phyloP scores from a whole-genome alignment of 2,797 vertebrate species.

The Rhabdophis nuchalis region DNA sequence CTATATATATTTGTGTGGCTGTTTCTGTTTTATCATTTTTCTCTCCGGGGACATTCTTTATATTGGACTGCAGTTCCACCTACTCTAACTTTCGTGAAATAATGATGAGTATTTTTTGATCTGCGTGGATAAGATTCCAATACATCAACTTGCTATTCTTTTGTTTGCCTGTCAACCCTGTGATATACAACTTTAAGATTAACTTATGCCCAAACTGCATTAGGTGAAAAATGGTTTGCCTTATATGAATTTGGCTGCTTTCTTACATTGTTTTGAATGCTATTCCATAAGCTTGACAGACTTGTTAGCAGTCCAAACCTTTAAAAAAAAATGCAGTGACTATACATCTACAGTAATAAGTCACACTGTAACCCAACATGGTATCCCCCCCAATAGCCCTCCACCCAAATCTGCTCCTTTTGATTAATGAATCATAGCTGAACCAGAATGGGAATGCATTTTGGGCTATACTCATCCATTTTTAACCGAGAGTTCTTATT shows the following conservation, averaged over 20 bases:
- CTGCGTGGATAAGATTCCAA: neutral
- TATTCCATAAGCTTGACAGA: neutral
- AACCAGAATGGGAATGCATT: neutral
- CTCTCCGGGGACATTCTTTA: neutral
- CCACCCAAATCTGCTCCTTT: neutral
- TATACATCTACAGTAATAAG: neutral
- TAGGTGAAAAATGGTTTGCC: slow-evolving; percentile 14
- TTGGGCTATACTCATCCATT: neutral
- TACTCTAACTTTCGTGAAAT: neutral
- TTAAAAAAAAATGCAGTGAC: neutral
- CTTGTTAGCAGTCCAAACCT: neutral
- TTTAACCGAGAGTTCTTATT: neutral
- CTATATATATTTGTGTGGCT: neutral
- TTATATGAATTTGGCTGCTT: slow-evolving; percentile 3
- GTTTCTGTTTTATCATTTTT: neutral
- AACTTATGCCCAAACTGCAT: neutral
- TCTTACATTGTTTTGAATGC: neutral
- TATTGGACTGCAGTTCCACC: neutral
- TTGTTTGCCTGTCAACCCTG: neutral
- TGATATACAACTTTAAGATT: neutral
- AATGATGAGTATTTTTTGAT: neutral
- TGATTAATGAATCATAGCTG: neutral
- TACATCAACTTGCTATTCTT: neutral
- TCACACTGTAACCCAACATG: neutral
- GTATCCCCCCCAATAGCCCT: neutral